Percentiles rank a stretch among this genome's conserved stretches.
Evolutionary conservation across 2,113 vertebrate genomes (phyloP).

Genomic region (Cheilinus undulatus): DNA sequence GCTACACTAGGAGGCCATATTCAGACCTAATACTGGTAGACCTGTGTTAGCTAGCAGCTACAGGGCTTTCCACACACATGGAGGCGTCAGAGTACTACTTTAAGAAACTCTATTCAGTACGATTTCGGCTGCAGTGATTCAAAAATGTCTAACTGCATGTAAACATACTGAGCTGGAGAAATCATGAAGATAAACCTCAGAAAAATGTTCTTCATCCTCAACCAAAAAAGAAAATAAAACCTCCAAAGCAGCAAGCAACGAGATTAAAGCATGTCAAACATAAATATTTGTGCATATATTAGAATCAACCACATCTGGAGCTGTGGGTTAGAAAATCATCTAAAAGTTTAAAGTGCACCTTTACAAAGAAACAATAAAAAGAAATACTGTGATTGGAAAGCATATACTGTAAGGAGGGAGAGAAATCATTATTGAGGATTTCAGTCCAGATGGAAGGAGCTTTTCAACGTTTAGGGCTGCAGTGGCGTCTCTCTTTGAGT

Average conservation of each 20-base stretch:
- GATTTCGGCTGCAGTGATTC: no score
- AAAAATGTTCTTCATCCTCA: neutral
- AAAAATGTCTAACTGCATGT: no score
- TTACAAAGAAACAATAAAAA: constrained; percentile 53
- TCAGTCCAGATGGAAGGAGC: neutral
- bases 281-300: constrained; percentile 64
- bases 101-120: no score
- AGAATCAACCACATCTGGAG: constrained; percentile 34
- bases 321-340: constrained; percentile 46
- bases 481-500: neutral
- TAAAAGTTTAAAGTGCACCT: constrained; percentile 80
- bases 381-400: constrained; percentile 74
- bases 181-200: neutral
- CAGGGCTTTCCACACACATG: no score
- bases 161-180: no score
- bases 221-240: neutral
- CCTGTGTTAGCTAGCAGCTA: no score
- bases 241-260: constrained; percentile 2
- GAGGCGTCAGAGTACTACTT: no score
- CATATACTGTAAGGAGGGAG: constrained; percentile 39
- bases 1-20: no score
- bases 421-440: neutral
- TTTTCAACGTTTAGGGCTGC: neutral
- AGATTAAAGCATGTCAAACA: constrained; percentile 55
- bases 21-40: no score